Evolutionary conservation across 2,888 invertebrate genomes (phyloP), one percentile per base, ranked within the genome.

Genomic region (Noctuana brunneofusca): DNA sequence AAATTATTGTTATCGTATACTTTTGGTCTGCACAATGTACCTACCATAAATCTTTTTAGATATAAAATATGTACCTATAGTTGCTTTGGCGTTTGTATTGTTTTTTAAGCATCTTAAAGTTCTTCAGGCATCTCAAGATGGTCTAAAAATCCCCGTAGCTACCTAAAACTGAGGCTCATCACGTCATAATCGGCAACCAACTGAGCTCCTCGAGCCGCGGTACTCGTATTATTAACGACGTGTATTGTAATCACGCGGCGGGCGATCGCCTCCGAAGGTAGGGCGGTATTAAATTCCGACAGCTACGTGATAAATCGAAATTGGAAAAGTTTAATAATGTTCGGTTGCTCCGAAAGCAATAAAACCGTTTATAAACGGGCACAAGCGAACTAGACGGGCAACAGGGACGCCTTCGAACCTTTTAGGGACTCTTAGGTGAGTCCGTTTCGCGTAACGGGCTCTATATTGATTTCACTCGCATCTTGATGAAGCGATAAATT

Each of bases 311-410:
- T 91, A 91, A 92, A 91, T 91, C 91, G 91, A 91, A 92, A 92
- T 92, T 92, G 91, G 92, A 91, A 92, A 92, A 92, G 91, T 92
- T 92, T 92, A 92, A 92, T 92, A 92, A 92, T 91, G 92, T 91
- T 91, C 91, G 90, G 90, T 90, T 90, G 90, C 91, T 90, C 90
- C 90, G 89, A 90, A 90, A 89, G 91, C 92, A 91, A 92, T 91
- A 92, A 92, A 92, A 92, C 88, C 91, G 91, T 91, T 92, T 91
- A 91, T 89, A 92, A 90, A 89, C 89, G 91, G 90, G 90, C 88
- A 83, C 86, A 87, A 86, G 90, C 87, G 88, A 88, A 86, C 88
- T 89, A 89, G 87, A 88, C 89, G 88, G 86, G 86, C 79, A 81
- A 83, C 86, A 81, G 87, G 88, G 88, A 84, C 41, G 41, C 84